A percentile compares a stretch with the other conserved stretches of the same genome.
Conservation (phyloP, 2,797 vertebrate genomes). For the Gouania willdenowi region DNA sequence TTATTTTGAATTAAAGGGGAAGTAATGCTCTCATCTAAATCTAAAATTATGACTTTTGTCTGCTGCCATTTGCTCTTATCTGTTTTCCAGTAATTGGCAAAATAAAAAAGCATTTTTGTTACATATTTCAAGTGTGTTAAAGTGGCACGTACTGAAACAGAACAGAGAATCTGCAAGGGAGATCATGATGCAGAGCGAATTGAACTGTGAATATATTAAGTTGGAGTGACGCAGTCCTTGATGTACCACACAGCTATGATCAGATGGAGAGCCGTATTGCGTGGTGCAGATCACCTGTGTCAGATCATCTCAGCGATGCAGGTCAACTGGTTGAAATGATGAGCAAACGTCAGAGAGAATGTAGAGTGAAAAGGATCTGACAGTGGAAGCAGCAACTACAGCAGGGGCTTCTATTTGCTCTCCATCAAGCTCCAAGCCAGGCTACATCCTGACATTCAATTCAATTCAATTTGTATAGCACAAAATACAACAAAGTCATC, state of each 20-base stretch:
- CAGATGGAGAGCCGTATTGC: slow-evolving; percentile 8
- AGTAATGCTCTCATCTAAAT: too few relatives aligned
- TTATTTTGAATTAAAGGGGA: too few relatives aligned
- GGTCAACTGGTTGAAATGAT: slow-evolving; percentile 1
- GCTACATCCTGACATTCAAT: too few relatives aligned
- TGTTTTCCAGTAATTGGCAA: neutral
- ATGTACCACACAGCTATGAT: slow-evolving; percentile 1
- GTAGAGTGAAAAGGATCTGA: slow-evolving; percentile 7
- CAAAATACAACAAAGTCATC: too few relatives aligned
- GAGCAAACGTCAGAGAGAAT: slow-evolving; percentile 10
- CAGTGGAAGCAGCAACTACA: slow-evolving; percentile 6
- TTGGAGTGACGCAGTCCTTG: too few relatives aligned
- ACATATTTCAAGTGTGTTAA: neutral
- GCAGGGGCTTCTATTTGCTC: neutral
- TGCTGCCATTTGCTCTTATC: too few relatives aligned
- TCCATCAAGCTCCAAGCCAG: too few relatives aligned
- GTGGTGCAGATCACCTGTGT: slow-evolving; percentile 15
- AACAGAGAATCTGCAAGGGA: neutral
- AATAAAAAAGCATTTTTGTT: too few relatives aligned
- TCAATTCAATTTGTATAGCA: too few relatives aligned
- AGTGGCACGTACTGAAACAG: neutral
- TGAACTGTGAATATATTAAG: neutral
- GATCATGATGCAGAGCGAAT: too few relatives aligned
- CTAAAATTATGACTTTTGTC: too few relatives aligned
- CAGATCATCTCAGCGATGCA: slow-evolving; percentile 19